Percentiles rank a stretch among this genome's conserved stretches.
phyloP scores from a whole-genome alignment of 2,113 vertebrate genomes.

The Pelmatolapia mariae region DNA sequence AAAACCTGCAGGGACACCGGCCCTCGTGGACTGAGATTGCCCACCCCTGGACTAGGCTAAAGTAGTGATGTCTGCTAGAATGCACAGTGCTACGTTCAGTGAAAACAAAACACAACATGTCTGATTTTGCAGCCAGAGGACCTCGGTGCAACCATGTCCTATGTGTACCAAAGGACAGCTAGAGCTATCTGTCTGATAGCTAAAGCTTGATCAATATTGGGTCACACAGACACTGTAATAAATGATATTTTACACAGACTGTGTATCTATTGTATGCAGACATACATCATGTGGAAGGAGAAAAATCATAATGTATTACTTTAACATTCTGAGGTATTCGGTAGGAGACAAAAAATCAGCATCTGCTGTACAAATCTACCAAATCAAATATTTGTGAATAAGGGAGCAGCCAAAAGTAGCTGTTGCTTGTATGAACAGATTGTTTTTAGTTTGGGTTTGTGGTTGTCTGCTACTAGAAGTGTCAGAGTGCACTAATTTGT shows the following conservation, averaged over 20 bases:
- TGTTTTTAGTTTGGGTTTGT: neutral
- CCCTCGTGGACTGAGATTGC: no score
- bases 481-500: neutral
- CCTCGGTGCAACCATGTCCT: neutral
- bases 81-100: neutral
- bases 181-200: neutral
- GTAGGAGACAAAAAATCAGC: neutral
- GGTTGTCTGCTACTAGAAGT: neutral
- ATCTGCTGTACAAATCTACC: neutral
- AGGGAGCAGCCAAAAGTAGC: neutral
- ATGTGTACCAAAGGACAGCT: neutral
- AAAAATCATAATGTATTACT: neutral
- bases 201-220: fast-evolving
- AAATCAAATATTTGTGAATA: neutral
- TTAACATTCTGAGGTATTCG: neutral
- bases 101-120: neutral
- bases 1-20: no score
- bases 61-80: neutral
- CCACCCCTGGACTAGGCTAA: neutral
- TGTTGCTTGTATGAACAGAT: neutral
- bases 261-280: neutral
- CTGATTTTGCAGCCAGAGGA: neutral
- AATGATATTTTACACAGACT: neutral
- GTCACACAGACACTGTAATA: neutral
- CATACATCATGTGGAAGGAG: neutral